These are phyloP conservation scores for Herpailurus yagouaroundi DNA, from an alignment of 2,113 vertebrate species.

Conservation along the genomic window DNA sequence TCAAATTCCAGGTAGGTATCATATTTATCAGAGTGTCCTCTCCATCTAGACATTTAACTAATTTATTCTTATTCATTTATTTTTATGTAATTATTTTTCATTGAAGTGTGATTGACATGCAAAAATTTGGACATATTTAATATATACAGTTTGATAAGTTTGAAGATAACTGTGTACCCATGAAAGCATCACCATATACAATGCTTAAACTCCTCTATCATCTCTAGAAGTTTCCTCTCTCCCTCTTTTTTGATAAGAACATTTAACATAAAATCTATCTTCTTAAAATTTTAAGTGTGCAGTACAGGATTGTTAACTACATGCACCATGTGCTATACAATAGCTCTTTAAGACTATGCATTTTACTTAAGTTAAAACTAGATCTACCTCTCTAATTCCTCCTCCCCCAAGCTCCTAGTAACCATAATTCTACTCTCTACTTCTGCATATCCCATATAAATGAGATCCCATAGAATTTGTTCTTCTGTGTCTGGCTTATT, in stretches of 20 bases:
- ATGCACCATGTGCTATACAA: background rate
- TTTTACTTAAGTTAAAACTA: background rate
- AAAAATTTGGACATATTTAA: background rate
- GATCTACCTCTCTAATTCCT: background rate
- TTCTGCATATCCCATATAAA: background rate
- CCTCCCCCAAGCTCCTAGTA: background rate
- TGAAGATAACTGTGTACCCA: background rate
- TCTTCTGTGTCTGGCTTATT: background rate
- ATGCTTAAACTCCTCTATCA: background rate
- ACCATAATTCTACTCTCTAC: background rate
- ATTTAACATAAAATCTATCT: background rate
- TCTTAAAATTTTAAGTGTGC: background rate
- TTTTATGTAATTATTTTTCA: background rate
- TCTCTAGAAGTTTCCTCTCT: background rate
- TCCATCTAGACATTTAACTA: background rate
- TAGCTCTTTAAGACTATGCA: background rate
- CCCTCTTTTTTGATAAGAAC: background rate
- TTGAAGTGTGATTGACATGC: background rate
- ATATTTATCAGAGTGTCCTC: background rate
- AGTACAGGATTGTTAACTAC: background rate
- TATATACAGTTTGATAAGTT: background rate
- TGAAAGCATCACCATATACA: background rate
- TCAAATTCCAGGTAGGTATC: background rate
- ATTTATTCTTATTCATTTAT: background rate
- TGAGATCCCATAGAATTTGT: background rate